These are phyloP conservation scores for Sebastes steindachneri DNA, from an alignment of 2,797 vertebrate genomes.

Conservation along the genomic window DNA sequence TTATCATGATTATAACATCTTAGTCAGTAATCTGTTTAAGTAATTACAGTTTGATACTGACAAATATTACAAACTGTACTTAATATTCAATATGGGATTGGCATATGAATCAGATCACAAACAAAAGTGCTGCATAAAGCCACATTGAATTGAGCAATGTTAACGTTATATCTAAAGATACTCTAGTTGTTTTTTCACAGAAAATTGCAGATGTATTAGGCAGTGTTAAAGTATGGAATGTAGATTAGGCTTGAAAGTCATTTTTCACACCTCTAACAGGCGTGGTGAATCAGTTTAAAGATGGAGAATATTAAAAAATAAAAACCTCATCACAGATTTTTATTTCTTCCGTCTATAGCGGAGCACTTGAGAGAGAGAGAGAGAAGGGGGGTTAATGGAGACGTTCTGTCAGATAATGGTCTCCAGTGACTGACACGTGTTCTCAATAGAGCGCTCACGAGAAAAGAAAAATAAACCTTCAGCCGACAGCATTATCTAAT, in stretches of 20 bases:
- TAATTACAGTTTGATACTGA: neutral
- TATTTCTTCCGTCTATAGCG: neutral
- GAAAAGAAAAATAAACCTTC: slow-evolving; percentile 29
- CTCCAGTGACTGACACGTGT: slow-evolving; percentile 19
- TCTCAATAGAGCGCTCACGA: slow-evolving; percentile 7
- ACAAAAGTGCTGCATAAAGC: neutral
- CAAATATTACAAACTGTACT: neutral
- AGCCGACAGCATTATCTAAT: slow-evolving; percentile 37
- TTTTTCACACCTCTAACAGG: slow-evolving; percentile 10
- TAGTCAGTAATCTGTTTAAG: neutral
- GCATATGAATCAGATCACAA: neutral
- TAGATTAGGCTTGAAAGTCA: slow-evolving; percentile 1
- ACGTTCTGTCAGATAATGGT: slow-evolving; percentile 19
- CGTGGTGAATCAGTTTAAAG: neutral
- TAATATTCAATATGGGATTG: neutral
- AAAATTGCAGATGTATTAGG: neutral
- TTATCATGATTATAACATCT: neutral
- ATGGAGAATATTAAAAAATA: neutral
- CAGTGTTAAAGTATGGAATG: neutral
- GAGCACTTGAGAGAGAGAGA: neutral
- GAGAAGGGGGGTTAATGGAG: slow-evolving; percentile 28
- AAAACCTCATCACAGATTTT: neutral
- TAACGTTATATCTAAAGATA: neutral
- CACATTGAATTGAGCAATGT: neutral
- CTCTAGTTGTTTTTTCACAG: neutral